Base-by-base conservation (phyloP, 2,888 invertebrate genomes). In the Drosophila eohydei region DNA sequence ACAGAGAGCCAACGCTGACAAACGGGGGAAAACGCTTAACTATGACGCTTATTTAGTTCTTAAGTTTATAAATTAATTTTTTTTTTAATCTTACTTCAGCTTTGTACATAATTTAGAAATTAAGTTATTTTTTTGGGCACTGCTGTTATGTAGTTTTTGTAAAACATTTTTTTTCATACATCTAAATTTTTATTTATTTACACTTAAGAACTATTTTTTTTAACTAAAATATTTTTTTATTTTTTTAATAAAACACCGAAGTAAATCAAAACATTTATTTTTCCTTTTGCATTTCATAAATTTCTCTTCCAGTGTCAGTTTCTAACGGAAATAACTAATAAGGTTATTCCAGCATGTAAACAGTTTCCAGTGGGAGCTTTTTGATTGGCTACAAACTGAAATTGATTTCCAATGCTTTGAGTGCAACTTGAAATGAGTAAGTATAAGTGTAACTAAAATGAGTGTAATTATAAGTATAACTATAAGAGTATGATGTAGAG, bases 1-100 rank as follows among this genome's bases (percentile, higher is more conserved):
- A 26, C 41, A 43, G 58, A 57, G 43, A 74, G 71, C 64, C 55
- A 64, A 80, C 85, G 90, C 90, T 91, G 91, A 90, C 92, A 91
- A 91, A 89, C 89, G 81, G 78, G 91, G 91, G 91, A 90, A 90
- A 91, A 91, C 66, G 89, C 88, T 90, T 88, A 83, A 88, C 81
- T 79, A 85, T 84, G 89, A 91, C 91, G 91, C 91, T 91, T 91
- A 83, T 54, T 66, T 91, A 91, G 91, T 87, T 90, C 62, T 70
- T 91, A 91, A 88, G 76, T 70, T 63, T 8, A 59, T 77, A 50
- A 26, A 67, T 21, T 16, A 7, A 7, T 21, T 51, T 43, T 54
- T 55, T 46, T 54, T 40, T 61, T 56, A 68, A 59, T 57, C 57
- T 61, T 64, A 54, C 48, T 12, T 36, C 38, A 38, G 34, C 51